phyloP scores from a whole-genome alignment of 2,888 invertebrate species.

The Megalurothrips usitatus region DNA sequence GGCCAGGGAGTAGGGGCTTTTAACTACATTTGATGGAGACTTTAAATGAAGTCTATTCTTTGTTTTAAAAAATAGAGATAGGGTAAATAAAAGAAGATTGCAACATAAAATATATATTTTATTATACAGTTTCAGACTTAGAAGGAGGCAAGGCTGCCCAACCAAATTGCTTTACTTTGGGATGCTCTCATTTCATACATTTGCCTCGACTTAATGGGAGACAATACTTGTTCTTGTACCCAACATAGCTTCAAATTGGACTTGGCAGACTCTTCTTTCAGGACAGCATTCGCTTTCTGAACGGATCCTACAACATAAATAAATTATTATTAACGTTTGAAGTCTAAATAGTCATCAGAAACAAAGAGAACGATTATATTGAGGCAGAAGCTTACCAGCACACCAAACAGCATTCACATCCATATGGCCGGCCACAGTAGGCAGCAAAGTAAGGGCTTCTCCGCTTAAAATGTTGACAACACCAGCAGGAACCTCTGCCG shows the following conservation, averaged over 20 bases:
- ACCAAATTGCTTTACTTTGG: background rate
- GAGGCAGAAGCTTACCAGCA: background rate
- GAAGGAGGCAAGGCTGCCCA: background rate
- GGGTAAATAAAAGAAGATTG: background rate
- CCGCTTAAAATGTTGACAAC: slow-evolving; percentile 1
- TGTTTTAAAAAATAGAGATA: background rate
- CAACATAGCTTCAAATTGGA: background rate
- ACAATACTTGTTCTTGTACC: background rate
- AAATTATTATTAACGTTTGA: background rate
- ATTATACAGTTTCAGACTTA: background rate
- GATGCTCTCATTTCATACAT: background rate
- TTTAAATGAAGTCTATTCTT: no score
- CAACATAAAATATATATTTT: background rate
- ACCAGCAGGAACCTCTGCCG: background rate
- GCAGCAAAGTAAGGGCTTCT: background rate
- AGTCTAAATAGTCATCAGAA: background rate
- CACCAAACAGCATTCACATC: background rate
- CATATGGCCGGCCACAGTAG: background rate
- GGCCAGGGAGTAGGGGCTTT: no score
- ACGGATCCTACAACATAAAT: background rate
- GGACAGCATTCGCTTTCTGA: background rate
- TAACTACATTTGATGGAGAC: no score
- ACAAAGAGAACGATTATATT: background rate
- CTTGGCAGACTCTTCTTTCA: background rate
- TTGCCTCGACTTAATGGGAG: background rate